Evolutionary conservation across 2,113 vertebrate genomes (phyloP), one percentile per base, ranked within the genome.

Genomic region (Thalassoma bifasciatum): DNA sequence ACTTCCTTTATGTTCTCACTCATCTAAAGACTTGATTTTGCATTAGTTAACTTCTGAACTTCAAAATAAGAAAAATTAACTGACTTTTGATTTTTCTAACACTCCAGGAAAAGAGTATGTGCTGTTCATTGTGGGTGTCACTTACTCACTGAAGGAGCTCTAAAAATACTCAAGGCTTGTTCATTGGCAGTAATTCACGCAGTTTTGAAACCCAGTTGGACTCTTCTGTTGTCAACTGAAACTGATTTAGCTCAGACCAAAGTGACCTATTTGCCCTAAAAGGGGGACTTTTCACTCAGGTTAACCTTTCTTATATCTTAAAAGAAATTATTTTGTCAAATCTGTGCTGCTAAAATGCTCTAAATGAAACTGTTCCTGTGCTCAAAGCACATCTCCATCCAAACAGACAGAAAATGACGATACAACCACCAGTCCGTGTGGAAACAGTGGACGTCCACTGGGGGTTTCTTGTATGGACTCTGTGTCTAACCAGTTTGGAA

Each of bases 401-500:
- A 14, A 46, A 16, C 17, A 46, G 38, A 19, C 8, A 42, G 13
- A 16, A 44, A 14, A 1, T n/a, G 26, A 54, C 30, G 9, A 21
- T 12, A 16, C 13, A 21, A 66, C 50, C 4, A 34, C 10, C 36
- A 54, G 60, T 69, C 11, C 52, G 51, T 46, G 66, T 82, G 17
- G 61, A 57, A 81, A 64, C 38, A 36, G 12, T 12, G 23, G 12
- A n/a, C 19, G 4, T 74, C 66, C 61, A 40, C 3, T 59, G 73
- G 66, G 75, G 52, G 19, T 66, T 81, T 44, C 51, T 47, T 14
- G 36, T 71, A 86, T 77, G 72, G 76, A 86, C 51, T 53, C 44
- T 56, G 81, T 86, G 77, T 79, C 72, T 75, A 84, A 88, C 85
- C 82, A 71, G 70, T 81, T 62, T 71, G 66, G 71, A 82, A 89